Evolutionary conservation across 2,113 vertebrate species (phyloP), one percentile per base, ranked within the genome.

Genomic region (Gobius niger): DNA sequence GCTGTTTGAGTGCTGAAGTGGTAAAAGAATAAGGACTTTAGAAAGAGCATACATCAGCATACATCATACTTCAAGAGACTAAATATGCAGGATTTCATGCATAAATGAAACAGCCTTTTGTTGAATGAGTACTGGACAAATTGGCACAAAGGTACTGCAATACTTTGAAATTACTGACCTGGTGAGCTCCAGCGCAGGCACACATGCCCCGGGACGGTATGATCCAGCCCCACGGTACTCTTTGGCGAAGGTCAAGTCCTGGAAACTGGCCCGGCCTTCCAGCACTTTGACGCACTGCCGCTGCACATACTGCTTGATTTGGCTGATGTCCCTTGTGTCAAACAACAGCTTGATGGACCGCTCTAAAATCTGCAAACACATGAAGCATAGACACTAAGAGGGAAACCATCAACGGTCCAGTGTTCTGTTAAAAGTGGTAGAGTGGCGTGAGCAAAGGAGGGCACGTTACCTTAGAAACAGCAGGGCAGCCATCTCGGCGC

Each of bases 291-390:
- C 81, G 77, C 96, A 98, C 80, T 99, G 98, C 63, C 93, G 93
- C 88, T 98, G 96, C 57, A 99, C 95, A 1, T 95, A 99, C 73
- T 95, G 95, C 86, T 98, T 99, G 85, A 99, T 97, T 90, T 95
- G 94, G 90, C 96, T 99, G 85, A 99, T 95, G 88, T 99, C 98
- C 80, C 97, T 93, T 1, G 95, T 96, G 92, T 99, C 98, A 89
- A 99, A 99, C 79, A 99, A 93, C 87, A 99, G 94, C 93, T 98
- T 98, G 78, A 99, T 93, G 72, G 98, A 98, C 64, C 97, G 93
- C 88, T 99, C 95, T 89, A 99, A 93, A 80, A 99, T 95, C 98
- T 99, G 90, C 24, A 41, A 41, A 44, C 16, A 44, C 40, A 60
- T 24, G 10, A 54, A 57, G 0, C 54, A 40, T 11, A 40, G 6